These are phyloP conservation scores for Trichogramma evanescens DNA, from an alignment of 2,888 invertebrate species.

Conservation along the genomic window DNA sequence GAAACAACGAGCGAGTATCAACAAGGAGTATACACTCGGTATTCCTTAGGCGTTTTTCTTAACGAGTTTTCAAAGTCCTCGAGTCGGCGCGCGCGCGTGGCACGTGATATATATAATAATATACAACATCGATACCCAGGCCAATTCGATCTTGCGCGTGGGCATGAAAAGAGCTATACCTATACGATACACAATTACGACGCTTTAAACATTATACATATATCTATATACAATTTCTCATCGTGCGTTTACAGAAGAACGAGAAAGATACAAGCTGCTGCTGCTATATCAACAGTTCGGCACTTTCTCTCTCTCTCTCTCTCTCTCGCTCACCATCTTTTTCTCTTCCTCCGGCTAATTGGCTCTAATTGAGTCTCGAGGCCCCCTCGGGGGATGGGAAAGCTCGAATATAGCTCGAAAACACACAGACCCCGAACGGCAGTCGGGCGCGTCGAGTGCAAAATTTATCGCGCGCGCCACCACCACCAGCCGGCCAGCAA, in stretches of 20 bases:
- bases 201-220: too few species aligned
- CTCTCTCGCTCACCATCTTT: not conserved
- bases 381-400: slow-evolving; percentile 13
- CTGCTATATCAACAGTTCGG: not conserved
- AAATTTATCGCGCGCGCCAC: slow-evolving; percentile 17
- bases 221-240: too few species aligned
- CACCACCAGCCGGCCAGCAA: not conserved
- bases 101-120: too few species aligned
- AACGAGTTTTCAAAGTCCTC: slow-evolving; percentile 16
- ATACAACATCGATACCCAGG: too few species aligned
- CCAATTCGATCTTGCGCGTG: too few species aligned
- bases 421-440: too few species aligned
- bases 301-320: not conserved
- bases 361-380: slow-evolving; percentile 22
- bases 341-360: slow-evolving; percentile 9
- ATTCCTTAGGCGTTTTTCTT: slow-evolving; percentile 15
- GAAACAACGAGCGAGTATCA: too few species aligned
- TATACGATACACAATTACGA: too few species aligned
- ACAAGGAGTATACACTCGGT: not conserved
- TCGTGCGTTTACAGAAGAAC: too few species aligned
- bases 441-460: not conserved
- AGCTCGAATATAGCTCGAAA: slow-evolving; percentile 19
- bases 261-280: too few species aligned
- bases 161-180: too few species aligned
- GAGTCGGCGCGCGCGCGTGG: not conserved